These are phyloP conservation scores for Zhengitettix transpicula DNA, from an alignment of 2,888 invertebrate species.

Conservation along the genomic window DNA sequence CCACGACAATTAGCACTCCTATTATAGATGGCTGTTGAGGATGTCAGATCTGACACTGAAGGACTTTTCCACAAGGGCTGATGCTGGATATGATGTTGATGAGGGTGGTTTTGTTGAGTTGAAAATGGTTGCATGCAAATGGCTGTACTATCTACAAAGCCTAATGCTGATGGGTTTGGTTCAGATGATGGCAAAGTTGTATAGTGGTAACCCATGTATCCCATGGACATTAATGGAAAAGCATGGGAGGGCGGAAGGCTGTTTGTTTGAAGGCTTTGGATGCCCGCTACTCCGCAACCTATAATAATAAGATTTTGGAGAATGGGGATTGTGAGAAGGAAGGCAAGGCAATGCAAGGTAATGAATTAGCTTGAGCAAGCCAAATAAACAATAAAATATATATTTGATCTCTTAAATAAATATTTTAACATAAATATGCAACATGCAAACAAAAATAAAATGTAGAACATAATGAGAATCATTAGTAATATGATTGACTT, in stretches of 20 bases:
- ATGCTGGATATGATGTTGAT: not conserved
- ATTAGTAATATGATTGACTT: not conserved
- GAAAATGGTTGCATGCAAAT: slow-evolving; percentile 5
- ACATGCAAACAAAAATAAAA: not conserved
- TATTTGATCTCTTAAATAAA: too few species aligned
- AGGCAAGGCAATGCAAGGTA: slow-evolving; percentile 3
- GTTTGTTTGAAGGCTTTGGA: not conserved
- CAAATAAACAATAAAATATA: not conserved
- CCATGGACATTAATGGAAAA: not conserved
- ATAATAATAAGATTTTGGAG: not conserved
- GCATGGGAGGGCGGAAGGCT: not conserved
- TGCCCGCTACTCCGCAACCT: slow-evolving; percentile 5
- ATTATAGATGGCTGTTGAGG: slow-evolving; percentile 3
- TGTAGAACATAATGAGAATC: not conserved
- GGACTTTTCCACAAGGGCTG: slow-evolving; percentile 10
- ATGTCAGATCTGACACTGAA: slow-evolving; percentile 9
- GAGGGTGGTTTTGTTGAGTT: not conserved
- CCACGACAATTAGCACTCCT: slow-evolving; percentile 5
- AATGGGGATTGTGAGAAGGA: slow-evolving; percentile 1
- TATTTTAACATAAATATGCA: too few species aligned
- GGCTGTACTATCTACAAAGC: not conserved
- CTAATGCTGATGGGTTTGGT: not conserved
- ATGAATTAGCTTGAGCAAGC: slow-evolving; percentile 6
- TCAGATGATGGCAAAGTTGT: not conserved
- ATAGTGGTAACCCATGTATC: not conserved